phyloP scores from a whole-genome alignment of 2,888 invertebrate genomes.

The Automeris io region DNA sequence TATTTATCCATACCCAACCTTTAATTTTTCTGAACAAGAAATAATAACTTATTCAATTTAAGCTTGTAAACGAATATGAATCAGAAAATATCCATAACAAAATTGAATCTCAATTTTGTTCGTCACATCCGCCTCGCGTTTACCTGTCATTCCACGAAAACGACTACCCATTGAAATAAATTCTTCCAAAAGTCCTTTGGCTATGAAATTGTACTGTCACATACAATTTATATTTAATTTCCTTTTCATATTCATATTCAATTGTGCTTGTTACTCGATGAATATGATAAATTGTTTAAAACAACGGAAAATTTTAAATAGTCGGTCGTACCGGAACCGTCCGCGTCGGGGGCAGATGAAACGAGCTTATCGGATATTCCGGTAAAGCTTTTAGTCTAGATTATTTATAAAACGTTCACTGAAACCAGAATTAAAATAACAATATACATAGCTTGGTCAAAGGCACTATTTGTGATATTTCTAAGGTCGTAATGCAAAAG shows the following conservation, averaged over 20 bases:
- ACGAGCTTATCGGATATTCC: conserved; percentile 36
- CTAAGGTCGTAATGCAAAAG: too few relatives aligned
- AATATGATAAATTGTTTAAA: conserved; percentile 5
- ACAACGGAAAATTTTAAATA: conserved; percentile 12
- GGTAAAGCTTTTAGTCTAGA: conserved; percentile 46
- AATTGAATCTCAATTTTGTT: conserved; percentile 4
- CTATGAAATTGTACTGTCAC: background rate
- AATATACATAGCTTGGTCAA: background rate
- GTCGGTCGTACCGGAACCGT: conserved; percentile 23
- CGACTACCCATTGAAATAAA: background rate
- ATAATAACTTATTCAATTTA: too few relatives aligned
- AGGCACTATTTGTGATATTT: background rate
- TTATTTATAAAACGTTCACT: conserved; percentile 36
- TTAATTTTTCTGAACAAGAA: too few relatives aligned
- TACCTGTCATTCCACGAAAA: background rate
- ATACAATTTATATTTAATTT: conserved; percentile 1
- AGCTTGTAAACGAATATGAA: too few relatives aligned
- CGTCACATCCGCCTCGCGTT: background rate
- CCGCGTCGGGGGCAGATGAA: conserved; percentile 28
- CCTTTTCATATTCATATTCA: background rate
- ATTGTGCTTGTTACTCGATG: background rate
- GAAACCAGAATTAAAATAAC: conserved; percentile 18
- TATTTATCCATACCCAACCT: too few relatives aligned
- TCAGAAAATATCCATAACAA: conserved; percentile 9
- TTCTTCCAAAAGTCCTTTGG: background rate